These are phyloP conservation scores for Porphyrio hochstetteri DNA, from an alignment of 2,113 vertebrate genomes.

Conservation along the genomic window DNA sequence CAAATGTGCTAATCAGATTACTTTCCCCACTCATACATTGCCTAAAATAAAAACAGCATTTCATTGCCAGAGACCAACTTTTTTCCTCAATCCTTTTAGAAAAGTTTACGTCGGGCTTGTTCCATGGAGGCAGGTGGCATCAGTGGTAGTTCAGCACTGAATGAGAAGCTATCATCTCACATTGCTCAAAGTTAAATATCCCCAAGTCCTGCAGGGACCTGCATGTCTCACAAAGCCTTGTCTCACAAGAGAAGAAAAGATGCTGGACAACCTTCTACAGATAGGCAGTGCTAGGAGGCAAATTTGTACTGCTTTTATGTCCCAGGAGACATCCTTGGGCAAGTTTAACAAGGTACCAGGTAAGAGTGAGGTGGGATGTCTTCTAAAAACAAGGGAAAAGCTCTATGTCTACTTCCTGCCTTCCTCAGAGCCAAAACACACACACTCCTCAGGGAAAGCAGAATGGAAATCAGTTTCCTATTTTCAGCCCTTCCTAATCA, in stretches of 20 bases:
- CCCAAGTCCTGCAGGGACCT: not conserved
- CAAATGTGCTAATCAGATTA: conserved; percentile 39
- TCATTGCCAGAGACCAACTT: conserved; percentile 1
- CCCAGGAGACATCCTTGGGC: not conserved
- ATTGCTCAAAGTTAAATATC: not conserved
- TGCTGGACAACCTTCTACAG: not conserved
- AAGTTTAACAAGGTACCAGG: not conserved
- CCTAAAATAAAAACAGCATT: conserved; percentile 31
- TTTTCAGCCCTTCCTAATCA: not conserved
- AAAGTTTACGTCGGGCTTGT: not conserved
- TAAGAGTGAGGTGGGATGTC: not conserved
- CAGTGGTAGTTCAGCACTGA: not conserved
- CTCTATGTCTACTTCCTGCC: not conserved
- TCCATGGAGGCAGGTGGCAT: not conserved
- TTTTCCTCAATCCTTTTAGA: not conserved
- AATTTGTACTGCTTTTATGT: not conserved
- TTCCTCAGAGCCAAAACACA: not conserved
- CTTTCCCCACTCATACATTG: conserved; percentile 8
- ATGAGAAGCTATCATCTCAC: not conserved
- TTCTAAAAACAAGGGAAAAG: not conserved
- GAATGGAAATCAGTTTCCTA: not conserved
- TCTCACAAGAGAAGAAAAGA: not conserved
- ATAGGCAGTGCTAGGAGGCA: not conserved
- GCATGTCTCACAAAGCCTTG: not conserved
- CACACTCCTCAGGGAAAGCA: not conserved